Evolutionary conservation across 2,888 invertebrate genomes (phyloP).

Genomic region (Archips xylosteana): DNA sequence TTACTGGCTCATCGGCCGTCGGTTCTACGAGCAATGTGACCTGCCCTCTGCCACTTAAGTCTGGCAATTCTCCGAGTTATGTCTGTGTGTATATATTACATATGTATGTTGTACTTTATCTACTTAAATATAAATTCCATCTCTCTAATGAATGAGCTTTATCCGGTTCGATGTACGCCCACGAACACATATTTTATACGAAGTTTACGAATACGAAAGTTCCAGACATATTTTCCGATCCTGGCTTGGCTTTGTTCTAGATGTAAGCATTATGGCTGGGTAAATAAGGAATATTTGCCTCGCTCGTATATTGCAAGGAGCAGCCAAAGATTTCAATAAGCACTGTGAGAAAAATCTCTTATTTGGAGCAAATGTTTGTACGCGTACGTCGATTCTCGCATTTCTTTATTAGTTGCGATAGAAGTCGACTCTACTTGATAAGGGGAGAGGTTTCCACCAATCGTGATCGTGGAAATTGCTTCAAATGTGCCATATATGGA

Average conservation of each 20-base stretch:
- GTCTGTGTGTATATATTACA: too few species aligned
- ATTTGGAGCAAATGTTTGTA: not conserved
- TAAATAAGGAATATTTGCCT: not conserved
- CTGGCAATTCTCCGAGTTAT: too few species aligned
- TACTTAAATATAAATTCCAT: too few species aligned
- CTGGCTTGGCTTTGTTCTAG: not conserved
- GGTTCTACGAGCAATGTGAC: too few species aligned
- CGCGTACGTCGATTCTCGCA: not conserved
- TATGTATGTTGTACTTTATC: too few species aligned
- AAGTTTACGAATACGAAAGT: not conserved
- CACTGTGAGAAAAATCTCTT: not conserved
- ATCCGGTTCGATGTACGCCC: too few species aligned
- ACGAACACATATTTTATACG: not conserved
- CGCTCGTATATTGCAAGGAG: not conserved
- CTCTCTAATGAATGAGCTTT: too few species aligned
- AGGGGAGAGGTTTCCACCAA: not conserved
- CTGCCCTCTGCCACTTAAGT: too few species aligned
- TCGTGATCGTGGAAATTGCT: not conserved
- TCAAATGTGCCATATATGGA: not conserved
- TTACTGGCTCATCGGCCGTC: too few species aligned
- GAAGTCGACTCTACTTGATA: not conserved
- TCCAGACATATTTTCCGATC: not conserved
- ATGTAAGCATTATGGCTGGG: not conserved
- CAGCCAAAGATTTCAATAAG: not conserved
- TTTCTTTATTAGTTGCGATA: not conserved